A percentile compares a stretch with the other conserved stretches of the same genome.
Evolutionary conservation across 2,113 vertebrate genomes (phyloP).

Genomic region (Pachyramphus minor): DNA sequence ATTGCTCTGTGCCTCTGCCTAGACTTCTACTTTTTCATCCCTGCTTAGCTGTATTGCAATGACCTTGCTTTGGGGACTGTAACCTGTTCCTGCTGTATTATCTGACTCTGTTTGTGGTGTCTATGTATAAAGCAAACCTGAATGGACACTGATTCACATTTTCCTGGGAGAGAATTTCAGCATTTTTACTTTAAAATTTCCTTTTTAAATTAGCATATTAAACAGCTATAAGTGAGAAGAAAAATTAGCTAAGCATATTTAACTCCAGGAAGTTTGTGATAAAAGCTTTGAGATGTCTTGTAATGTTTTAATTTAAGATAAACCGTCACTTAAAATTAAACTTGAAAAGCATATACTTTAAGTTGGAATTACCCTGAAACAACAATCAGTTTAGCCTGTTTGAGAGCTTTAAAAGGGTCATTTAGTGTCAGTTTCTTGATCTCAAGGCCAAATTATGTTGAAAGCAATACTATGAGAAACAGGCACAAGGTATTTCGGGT

Average conservation of each 20-base stretch:
- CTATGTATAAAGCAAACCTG: background rate
- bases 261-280: background rate
- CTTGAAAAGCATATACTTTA: background rate
- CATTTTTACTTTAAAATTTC: background rate
- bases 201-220: background rate
- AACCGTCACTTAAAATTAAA: background rate
- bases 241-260: background rate
- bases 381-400: background rate
- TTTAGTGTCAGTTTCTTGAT: background rate
- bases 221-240: background rate
- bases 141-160: background rate
- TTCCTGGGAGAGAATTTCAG: background rate
- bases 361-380: background rate
- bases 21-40: background rate
- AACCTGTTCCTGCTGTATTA: accelerated
- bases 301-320: background rate
- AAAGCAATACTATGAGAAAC: background rate
- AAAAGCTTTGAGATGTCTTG: background rate
- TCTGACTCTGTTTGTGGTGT: background rate
- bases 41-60: background rate
- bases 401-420: background rate
- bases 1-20: background rate
- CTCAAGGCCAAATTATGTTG: background rate
- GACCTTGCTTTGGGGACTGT: background rate
- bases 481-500: background rate